Evolutionary conservation across 2,888 invertebrate species (phyloP), one percentile per base, ranked within the genome.

Genomic region (Calameuta pallipes): DNA sequence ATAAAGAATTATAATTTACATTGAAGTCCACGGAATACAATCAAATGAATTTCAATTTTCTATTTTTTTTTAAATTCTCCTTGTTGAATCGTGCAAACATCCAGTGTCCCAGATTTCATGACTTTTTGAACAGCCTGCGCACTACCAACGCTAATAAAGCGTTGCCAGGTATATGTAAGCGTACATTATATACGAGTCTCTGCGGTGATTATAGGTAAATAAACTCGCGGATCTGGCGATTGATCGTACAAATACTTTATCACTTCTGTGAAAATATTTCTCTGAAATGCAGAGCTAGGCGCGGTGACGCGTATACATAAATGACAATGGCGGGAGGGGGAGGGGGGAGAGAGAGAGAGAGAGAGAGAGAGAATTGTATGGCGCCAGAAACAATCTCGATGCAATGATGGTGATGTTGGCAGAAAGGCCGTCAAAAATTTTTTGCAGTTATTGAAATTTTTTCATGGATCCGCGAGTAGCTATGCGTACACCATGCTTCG

Each of bases 151-250:
- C 15, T 35, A 74, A 74, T 74, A n/a, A 74, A 74, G 23, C 74
- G n/a, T 74, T 36, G 15, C 36, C 71, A 79, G 78, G 78, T 76
- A 78, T 82, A 84, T 85, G 80, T 76, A 76, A 76, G 78, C 76
- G 76, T 84, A 81, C 80, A 84, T 85, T 85, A 85, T 81, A 84
- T 74, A 84, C 78, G 84, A 81, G 75, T 80, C 80, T 77, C 76
- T 79, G 80, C 74, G 77, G 76, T 74, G 41, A 78, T 82, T 80
- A 84, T 74, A 80, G 69, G 37, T 70, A 81, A 78, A 81, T 80
- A 80, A 85, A 81, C 79, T 69, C 76, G 41, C 23, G 41, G 23
- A 56, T 75, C 73, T 75, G 69, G 37, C 79, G 79, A 80, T 76
- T 81, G 81, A 82, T 82, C 79, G 34, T 33, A 36, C 56, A 34